These are phyloP conservation scores for Zoanthus sansibaricus DNA, from an alignment of 92 coral and sea anemone species.

Conservation along the genomic window DNA sequence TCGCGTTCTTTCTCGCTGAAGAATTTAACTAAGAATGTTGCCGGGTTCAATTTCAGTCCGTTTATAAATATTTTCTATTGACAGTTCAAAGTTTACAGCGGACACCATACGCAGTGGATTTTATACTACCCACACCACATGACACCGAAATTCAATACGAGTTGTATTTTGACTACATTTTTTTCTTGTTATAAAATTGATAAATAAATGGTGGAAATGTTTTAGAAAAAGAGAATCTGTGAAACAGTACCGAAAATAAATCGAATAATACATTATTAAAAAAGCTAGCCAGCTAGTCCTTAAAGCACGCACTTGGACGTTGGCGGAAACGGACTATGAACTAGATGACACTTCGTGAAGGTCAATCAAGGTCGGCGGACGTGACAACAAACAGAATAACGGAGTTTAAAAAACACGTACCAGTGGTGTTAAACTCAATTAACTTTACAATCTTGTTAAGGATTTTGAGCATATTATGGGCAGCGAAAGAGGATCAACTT, in stretches of 20 bases:
- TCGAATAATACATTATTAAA: background rate
- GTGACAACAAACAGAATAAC: no score
- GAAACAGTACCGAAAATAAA: background rate
- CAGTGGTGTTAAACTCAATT: no score
- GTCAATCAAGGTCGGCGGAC: conserved; percentile 26
- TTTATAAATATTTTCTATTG: conserved; percentile 18
- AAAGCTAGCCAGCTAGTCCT: background rate
- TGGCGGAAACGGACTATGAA: conserved; percentile 32
- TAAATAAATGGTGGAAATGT: no score
- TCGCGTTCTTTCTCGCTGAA: conserved; percentile 5
- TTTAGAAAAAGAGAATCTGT: no score
- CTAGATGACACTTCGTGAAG: background rate
- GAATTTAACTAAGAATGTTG: background rate
- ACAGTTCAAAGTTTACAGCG: conserved; percentile 42
- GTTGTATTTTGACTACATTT: background rate
- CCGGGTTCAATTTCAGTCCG: conserved; percentile 19
- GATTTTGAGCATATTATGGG: background rate
- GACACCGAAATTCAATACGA: background rate
- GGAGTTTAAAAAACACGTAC: no score
- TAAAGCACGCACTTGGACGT: background rate
- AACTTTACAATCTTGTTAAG: no score
- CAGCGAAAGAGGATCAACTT: background rate
- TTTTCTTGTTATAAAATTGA: no score
- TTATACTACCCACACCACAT: background rate
- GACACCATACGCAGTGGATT: background rate